A percentile compares a stretch with the other conserved stretches of the same genome.
Conservation (phyloP, 2,888 invertebrate genomes). For the Synergus laeviventris region DNA sequence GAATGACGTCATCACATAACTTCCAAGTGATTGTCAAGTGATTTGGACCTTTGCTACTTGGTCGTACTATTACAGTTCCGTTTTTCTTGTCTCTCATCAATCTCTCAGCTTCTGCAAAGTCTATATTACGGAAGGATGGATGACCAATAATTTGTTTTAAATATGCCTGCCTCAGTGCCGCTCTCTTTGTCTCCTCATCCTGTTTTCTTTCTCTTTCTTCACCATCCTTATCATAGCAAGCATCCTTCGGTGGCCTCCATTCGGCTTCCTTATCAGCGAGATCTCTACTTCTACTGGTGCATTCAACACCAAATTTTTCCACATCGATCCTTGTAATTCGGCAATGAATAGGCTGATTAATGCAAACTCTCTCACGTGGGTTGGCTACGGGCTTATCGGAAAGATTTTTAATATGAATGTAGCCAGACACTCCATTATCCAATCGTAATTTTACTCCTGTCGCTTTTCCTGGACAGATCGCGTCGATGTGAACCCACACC, state of each 20-base stretch:
- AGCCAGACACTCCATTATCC: conserved; percentile 14
- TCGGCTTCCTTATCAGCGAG: conserved; percentile 19
- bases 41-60: conserved; percentile 96
- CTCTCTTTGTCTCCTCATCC: conserved; percentile 89
- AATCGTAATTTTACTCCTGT: conserved; percentile 17
- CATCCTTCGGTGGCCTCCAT: conserved; percentile 74
- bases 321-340: conserved; percentile 21
- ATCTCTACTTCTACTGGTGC: conserved; percentile 30
- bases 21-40: conserved; percentile 99
- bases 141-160: conserved; percentile 98
- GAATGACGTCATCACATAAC: conserved; percentile 93
- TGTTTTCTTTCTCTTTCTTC: conserved; percentile 10
- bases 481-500: conserved; percentile 97
- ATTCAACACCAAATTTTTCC: conserved; percentile 19
- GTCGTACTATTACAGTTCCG: conserved; percentile 96
- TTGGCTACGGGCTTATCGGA: conserved; percentile 10
- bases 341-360: conserved; percentile 30
- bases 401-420: conserved; percentile 27
- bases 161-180: conserved; percentile 89
- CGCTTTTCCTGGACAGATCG: conserved; percentile 11
- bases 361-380: conserved; percentile 15
- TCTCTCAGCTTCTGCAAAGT: conserved; percentile 93
- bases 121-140: conserved; percentile 97
- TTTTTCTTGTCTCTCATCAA: conserved; percentile 94
- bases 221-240: conserved; percentile 15